A percentile compares a stretch with the other conserved stretches of the same genome.
Conservation (phyloP, 1,140 invertebrate species). For the Drosophila varians region DNA sequence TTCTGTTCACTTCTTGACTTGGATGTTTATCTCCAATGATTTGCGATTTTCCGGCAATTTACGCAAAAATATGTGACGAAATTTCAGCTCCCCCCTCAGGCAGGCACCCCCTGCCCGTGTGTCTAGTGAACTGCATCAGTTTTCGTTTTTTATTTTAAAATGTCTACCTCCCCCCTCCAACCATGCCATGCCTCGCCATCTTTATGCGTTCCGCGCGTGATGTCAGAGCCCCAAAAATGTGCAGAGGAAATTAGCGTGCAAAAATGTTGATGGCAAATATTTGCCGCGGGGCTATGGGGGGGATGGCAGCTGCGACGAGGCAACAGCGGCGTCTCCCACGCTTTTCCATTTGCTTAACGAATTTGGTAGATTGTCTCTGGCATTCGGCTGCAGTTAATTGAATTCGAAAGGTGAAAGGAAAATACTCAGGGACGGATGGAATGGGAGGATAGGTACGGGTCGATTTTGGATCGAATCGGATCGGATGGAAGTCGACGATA, state of each 20-base stretch:
- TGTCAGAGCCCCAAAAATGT: constrained; percentile 67
- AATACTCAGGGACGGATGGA: constrained; percentile 22
- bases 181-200: neutral
- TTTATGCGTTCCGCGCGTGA: constrained; percentile 77
- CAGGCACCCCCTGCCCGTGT: constrained; percentile 5
- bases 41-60: constrained; percentile 82
- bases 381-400: constrained; percentile 79
- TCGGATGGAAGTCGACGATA: constrained; percentile 44
- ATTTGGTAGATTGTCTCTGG: constrained; percentile 74
- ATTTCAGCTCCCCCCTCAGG: constrained; percentile 44
- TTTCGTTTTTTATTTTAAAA: constrained; percentile 60
- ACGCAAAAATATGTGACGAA: constrained; percentile 82
- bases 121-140: constrained; percentile 69
- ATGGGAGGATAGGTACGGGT: constrained; percentile 8
- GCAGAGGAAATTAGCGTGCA: constrained; percentile 75
- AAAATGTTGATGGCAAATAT: constrained; percentile 81
- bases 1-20: constrained; percentile 80
- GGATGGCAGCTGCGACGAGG: neutral
- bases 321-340: constrained; percentile 53
- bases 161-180: constrained; percentile 48
- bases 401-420: constrained; percentile 81
- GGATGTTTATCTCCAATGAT: constrained; percentile 81
- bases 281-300: constrained; percentile 25
- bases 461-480: constrained; percentile 8
- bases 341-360: constrained; percentile 75